A percentile compares a stretch with the other conserved stretches of the same genome.
These are phyloP conservation scores for Platorchestia sp. DNA, from an alignment of 1,140 invertebrate genomes.

Conservation along the genomic window DNA sequence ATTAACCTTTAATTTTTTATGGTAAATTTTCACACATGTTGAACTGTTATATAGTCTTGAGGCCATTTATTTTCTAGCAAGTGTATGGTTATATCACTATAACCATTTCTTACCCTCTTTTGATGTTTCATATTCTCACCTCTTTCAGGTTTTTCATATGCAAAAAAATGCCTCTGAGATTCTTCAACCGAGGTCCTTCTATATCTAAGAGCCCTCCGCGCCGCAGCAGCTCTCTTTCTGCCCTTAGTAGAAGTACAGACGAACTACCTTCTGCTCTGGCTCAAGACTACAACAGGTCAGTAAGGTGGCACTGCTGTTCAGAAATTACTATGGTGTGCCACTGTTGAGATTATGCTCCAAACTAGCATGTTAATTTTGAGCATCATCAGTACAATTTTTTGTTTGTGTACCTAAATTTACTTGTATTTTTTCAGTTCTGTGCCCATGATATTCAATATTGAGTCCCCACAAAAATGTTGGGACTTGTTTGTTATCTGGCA, in stretches of 20 bases:
- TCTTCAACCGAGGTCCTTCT: background rate
- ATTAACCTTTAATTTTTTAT: background rate
- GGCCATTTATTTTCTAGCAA: background rate
- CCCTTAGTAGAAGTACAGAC: conserved; percentile 2
- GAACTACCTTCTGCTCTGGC: background rate
- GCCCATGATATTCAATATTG: background rate
- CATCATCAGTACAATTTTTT: too few relatives aligned
- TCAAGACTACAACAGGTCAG: conserved; percentile 35
- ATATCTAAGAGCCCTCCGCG: background rate
- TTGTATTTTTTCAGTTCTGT: background rate
- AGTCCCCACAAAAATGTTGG: background rate
- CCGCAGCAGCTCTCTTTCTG: conserved; percentile 30
- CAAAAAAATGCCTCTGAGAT: background rate
- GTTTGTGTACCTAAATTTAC: background rate
- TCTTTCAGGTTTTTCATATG: background rate
- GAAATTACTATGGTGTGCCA: background rate
- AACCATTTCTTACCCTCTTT: background rate
- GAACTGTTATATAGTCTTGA: background rate
- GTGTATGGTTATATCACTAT: background rate
- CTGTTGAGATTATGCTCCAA: too few relatives aligned
- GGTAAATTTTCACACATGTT: background rate
- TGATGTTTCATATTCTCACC: background rate
- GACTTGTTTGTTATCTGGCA: background rate
- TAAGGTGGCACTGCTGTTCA: background rate
- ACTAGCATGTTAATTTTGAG: too few relatives aligned